These are phyloP conservation scores for Phymanthus crucifer DNA, from an alignment of 92 coral and sea anemone genomes.

Conservation along the genomic window DNA sequence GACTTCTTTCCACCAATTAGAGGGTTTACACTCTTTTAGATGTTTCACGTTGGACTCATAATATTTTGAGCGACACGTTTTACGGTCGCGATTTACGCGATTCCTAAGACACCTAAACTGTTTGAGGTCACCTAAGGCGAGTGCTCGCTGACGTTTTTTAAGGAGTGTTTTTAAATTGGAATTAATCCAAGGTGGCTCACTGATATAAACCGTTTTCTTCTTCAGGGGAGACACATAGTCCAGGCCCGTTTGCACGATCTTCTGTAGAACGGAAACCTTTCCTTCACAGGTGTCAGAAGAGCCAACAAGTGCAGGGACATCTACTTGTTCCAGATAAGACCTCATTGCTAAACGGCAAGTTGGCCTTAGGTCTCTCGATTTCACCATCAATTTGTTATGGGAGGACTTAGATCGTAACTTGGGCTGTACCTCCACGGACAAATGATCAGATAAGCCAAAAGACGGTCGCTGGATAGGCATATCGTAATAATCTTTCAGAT, in stretches of 20 bases:
- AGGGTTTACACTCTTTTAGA: neutral
- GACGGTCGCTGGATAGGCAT: too few relatives aligned
- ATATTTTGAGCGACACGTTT: neutral
- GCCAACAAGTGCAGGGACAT: neutral
- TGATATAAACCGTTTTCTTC: neutral
- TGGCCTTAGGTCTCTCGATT: neutral
- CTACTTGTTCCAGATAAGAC: neutral
- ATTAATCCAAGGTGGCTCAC: neutral
- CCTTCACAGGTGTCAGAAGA: neutral
- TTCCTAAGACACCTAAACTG: neutral
- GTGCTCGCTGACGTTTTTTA: neutral
- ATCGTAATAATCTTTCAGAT: too few relatives aligned
- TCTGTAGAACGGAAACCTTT: neutral
- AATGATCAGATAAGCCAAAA: too few relatives aligned
- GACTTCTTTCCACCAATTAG: neutral
- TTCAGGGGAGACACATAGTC: neutral
- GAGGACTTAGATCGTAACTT: conserved; percentile 27
- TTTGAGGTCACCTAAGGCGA: neutral
- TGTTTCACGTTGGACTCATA: neutral
- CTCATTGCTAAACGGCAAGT: neutral
- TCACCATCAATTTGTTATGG: neutral
- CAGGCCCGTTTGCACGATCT: neutral
- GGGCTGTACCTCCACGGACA: conserved; percentile 41
- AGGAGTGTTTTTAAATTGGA: neutral
- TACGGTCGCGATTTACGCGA: neutral